Evolutionary conservation across 2,888 invertebrate genomes (phyloP), one percentile per base, ranked within the genome.

Genomic region (Cotesia congregata): DNA sequence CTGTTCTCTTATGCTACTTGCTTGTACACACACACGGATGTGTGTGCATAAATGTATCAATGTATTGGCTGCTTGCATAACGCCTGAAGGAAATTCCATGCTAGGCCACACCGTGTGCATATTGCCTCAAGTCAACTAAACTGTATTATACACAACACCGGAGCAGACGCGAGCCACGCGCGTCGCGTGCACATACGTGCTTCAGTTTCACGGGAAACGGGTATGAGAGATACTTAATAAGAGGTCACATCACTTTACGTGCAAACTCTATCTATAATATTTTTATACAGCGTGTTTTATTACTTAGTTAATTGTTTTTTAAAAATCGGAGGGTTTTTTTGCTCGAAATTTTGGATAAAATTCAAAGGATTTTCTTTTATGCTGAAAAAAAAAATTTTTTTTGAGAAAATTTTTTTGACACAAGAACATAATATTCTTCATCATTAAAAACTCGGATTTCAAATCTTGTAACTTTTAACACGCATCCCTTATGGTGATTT

Each of bases 21-120:
- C 50, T 50, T 50, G 39, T 72, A 78, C 76, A 78, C 78, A 75
- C 73, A 75, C 76, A 78, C 78, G 77, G 78, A 79, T 78, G 3
- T 50, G 9, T 50, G 9, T 50, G 76, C 76, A 72, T 74, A 9
- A 64, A 67, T 75, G 76, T 77, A 78, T 77, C 72, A 78, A 74
- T 70, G 50, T 50, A 50, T 50, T 50, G 67, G 77, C 75, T 65
- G 78, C 76, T 80, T 81, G 79, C 81, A 79, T 81, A 81, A 81
- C 78, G 77, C 80, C 79, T 67, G 79, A 76, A 80, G 79, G 79
- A 80, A 81, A 81, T 81, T 80, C 81, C 81, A 80, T 20, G 80
- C 81, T 81, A 81, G 81, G 79, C 81, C 80, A 80, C 79, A 75
- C 78, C 78, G 79, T 78, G 78, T 74, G 77, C 67, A 7, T 60